Percentiles rank a stretch among this genome's conserved stretches.
These are phyloP conservation scores for Lathamus discolor DNA, from an alignment of 2,113 vertebrate genomes.

Conservation along the genomic window DNA sequence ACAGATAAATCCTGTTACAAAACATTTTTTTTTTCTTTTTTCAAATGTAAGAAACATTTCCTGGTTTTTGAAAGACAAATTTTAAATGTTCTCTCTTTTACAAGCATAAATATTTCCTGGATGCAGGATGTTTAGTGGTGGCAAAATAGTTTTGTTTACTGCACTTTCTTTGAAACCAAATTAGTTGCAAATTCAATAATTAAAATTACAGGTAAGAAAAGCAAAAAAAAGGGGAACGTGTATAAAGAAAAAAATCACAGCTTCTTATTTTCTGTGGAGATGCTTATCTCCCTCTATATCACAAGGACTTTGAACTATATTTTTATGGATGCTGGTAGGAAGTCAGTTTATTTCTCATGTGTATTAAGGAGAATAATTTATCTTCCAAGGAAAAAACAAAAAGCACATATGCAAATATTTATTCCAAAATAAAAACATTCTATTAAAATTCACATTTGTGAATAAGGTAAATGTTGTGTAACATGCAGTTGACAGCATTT, in stretches of 20 bases:
- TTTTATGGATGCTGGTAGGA: neutral
- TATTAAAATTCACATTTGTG: neutral
- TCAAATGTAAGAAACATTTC: neutral
- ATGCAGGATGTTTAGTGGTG: neutral
- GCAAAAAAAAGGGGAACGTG: neutral
- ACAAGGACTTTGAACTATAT: neutral
- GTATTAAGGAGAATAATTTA: slow-evolving; percentile 14
- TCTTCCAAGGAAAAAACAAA: neutral
- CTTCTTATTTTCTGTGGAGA: neutral
- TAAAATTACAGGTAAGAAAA: neutral
- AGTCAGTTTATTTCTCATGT: neutral
- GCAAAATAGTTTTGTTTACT: neutral
- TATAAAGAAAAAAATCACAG: neutral
- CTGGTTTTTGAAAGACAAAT: neutral
- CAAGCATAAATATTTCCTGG: neutral
- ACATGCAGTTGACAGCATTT: fast-evolving
- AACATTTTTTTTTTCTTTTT: neutral
- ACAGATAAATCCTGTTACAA: neutral
- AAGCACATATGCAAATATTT: neutral
- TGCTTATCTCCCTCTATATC: neutral
- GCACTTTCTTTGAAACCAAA: neutral
- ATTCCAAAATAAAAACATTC: neutral
- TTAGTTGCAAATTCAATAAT: neutral
- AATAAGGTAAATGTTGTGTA: neutral
- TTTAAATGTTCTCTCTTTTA: neutral